Conservation (phyloP, 2,113 vertebrate genomes). For the Choloepus hoffmanni region DNA sequence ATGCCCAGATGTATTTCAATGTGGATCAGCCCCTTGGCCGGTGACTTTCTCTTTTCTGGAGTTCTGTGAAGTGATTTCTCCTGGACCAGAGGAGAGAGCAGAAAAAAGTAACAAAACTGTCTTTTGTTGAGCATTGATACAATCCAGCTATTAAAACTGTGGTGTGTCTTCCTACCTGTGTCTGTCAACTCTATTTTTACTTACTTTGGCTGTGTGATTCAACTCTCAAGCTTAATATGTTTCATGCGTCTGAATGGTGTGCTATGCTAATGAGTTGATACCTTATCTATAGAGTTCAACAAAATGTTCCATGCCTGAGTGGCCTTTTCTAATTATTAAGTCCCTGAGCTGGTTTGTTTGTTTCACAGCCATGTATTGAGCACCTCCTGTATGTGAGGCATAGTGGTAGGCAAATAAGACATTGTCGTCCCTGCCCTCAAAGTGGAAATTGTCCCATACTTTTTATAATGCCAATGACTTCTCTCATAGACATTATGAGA, state of each 20-base stretch:
- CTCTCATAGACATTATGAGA: neutral
- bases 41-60: neutral
- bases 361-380: neutral
- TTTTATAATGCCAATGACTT: neutral
- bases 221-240: neutral
- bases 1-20: neutral
- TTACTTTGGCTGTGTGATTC: neutral
- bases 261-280: conserved; percentile 1
- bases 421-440: neutral
- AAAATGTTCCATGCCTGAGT: neutral
- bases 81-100: neutral
- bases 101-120: neutral
- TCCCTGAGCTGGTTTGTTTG: conserved; percentile 20
- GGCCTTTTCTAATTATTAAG: conserved; percentile 44
- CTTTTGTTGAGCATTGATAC: neutral
- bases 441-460: neutral
- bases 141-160: neutral
- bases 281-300: neutral
- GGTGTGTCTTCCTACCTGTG: rapidly evolving
- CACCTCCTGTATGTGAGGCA: neutral
- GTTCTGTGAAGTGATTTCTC: neutral
- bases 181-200: neutral
- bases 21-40: no score
- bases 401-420: neutral
- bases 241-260: neutral